These are phyloP conservation scores for Anguilla rostrata DNA, from an alignment of 2,113 vertebrate genomes.

Conservation along the genomic window DNA sequence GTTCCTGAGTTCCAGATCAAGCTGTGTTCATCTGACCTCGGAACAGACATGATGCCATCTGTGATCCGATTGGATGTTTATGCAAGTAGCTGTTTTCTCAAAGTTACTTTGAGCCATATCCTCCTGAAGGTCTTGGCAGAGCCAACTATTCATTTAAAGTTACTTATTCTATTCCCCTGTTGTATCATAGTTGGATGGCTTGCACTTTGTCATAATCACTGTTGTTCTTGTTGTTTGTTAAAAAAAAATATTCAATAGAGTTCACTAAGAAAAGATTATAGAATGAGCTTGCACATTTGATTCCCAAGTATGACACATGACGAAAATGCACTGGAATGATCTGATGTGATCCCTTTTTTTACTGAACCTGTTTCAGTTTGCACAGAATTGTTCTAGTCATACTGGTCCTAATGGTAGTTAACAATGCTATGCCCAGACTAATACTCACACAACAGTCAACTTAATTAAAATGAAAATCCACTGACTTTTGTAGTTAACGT, in stretches of 20 bases:
- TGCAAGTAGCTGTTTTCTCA: neutral
- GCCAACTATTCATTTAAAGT: neutral
- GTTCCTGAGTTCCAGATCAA: neutral
- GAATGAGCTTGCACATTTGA: neutral
- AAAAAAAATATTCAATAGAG: too few species aligned
- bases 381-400: too few species aligned
- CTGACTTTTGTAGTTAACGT: neutral
- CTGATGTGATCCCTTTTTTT: too few species aligned
- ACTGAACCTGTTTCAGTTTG: too few species aligned
- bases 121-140: neutral
- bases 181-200: too few species aligned
- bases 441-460: neutral
- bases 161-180: neutral
- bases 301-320: neutral
- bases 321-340: too few species aligned
- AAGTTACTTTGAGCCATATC: neutral
- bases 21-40: neutral
- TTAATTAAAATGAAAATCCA: neutral
- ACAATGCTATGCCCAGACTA: neutral
- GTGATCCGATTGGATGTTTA: neutral
- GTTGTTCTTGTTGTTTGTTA: too few species aligned
- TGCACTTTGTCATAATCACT: too few species aligned
- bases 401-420: neutral
- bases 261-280: too few species aligned
- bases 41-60: conserved; percentile 3